These are phyloP conservation scores for Yponomeuta plumbellus DNA, from an alignment of 2,888 invertebrate genomes.

Conservation along the genomic window DNA sequence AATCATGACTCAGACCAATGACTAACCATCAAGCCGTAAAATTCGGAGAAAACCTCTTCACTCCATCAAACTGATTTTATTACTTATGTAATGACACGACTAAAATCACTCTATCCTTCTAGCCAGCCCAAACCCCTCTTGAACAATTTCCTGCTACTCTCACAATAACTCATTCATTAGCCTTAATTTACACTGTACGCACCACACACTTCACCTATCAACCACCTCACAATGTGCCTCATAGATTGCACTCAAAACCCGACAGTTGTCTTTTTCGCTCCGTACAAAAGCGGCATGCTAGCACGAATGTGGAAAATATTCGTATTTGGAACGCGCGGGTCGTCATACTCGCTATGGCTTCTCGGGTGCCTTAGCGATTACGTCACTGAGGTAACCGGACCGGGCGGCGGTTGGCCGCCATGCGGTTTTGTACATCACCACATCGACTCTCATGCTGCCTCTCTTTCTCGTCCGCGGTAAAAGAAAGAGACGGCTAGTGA, in stretches of 20 bases:
- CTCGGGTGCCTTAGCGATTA: conserved; percentile 64
- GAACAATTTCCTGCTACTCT: conserved; percentile 68
- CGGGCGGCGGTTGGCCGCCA: conserved; percentile 42
- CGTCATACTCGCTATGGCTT: conserved; percentile 49
- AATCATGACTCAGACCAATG: background rate
- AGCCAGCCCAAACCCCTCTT: background rate
- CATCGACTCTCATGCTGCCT: background rate
- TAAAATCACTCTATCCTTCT: background rate
- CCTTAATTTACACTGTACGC: conserved; percentile 71
- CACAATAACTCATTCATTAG: conserved; percentile 72
- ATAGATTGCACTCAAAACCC: conserved; percentile 34
- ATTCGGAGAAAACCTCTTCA: background rate
- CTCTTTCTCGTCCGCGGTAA: background rate
- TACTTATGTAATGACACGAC: background rate
- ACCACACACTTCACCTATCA: conserved; percentile 38
- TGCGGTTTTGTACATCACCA: conserved; percentile 10
- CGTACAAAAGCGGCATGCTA: conserved; percentile 45
- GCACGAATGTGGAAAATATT: conserved; percentile 35
- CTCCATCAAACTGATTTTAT: background rate
- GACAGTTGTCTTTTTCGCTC: background rate
- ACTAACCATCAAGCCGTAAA: background rate
- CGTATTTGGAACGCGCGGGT: conserved; percentile 36
- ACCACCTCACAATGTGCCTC: conserved; percentile 28
- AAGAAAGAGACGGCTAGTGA: background rate
- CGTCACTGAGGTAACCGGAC: conserved; percentile 57